A percentile compares a stretch with the other conserved stretches of the same genome.
phyloP scores from a whole-genome alignment of 2,888 invertebrate species.

The Malthinus seriepunctatus region DNA sequence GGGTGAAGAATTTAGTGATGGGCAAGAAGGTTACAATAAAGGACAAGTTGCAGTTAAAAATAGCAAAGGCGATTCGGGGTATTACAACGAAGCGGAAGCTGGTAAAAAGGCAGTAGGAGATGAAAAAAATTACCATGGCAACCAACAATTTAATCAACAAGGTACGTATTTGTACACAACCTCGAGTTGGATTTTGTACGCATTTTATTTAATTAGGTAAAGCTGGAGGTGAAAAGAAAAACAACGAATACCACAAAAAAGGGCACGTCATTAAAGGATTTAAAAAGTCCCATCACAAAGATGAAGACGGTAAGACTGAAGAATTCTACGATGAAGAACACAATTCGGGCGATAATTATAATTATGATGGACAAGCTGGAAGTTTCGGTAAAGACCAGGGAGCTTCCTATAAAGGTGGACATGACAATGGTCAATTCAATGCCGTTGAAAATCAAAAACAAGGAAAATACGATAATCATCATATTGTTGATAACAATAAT shows the following conservation, averaged over 20 bases:
- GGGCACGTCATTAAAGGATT: slow-evolving; percentile 70
- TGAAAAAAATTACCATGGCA: slow-evolving; percentile 63
- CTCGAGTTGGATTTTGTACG: too few species aligned
- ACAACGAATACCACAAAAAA: slow-evolving; percentile 64
- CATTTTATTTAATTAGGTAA: slow-evolving; percentile 46
- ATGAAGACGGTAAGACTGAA: slow-evolving; percentile 67
- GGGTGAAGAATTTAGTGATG: slow-evolving; percentile 61
- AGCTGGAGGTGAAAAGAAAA: slow-evolving; percentile 60
- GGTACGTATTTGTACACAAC: slow-evolving; percentile 50
- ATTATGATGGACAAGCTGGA: slow-evolving; percentile 61
- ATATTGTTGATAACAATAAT: slow-evolving; percentile 62
- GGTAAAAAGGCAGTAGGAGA: slow-evolving; percentile 64
- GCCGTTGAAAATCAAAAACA: slow-evolving; percentile 62
- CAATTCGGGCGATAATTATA: slow-evolving; percentile 64
- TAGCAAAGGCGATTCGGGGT: slow-evolving; percentile 56
- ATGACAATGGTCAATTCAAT: slow-evolving; percentile 62
- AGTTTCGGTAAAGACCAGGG: slow-evolving; percentile 62
- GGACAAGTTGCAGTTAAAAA: slow-evolving; percentile 56
- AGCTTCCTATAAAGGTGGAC: slow-evolving; percentile 63
- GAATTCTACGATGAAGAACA: slow-evolving; percentile 68
- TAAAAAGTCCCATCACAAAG: slow-evolving; percentile 67
- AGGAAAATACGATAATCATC: slow-evolving; percentile 62
- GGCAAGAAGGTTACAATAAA: slow-evolving; percentile 61
- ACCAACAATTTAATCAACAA: slow-evolving; percentile 61
- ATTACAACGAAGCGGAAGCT: slow-evolving; percentile 61